Percentiles rank a stretch among this genome's conserved stretches.
These are phyloP conservation scores for Arctocebus calabarensis DNA, from an alignment of 2,797 vertebrate species.

Conservation along the genomic window DNA sequence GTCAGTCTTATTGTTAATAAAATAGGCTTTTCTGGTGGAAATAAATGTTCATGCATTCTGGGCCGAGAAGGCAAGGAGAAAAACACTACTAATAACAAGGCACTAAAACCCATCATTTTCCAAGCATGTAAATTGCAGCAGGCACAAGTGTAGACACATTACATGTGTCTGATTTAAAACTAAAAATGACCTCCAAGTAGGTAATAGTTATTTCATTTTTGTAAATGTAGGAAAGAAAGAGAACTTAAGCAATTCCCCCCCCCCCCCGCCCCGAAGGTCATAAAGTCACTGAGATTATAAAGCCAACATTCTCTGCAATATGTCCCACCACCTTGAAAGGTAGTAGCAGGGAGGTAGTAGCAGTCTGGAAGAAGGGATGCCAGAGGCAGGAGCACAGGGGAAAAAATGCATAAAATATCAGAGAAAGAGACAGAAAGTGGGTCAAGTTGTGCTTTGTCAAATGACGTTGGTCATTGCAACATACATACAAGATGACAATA, in stretches of 20 bases:
- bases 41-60: background rate
- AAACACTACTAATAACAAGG: background rate
- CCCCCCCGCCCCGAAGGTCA: background rate
- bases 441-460: background rate
- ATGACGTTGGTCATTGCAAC: background rate
- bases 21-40: background rate
- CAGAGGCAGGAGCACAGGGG: background rate
- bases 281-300: slow-evolving; percentile 5
- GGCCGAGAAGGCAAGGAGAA: background rate
- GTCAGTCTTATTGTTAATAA: background rate
- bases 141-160: too few species aligned
- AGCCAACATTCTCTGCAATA: background rate
- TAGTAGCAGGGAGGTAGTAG: background rate
- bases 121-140: background rate
- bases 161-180: background rate
- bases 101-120: background rate
- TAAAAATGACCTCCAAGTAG: background rate
- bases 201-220: background rate
- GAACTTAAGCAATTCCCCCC: background rate
- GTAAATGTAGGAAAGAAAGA: background rate
- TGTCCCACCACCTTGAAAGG: background rate
- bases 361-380: background rate
- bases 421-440: background rate
- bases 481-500: background rate
- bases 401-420: background rate